Evolutionary conservation across 2,888 invertebrate species (phyloP), one percentile per base, ranked within the genome.

Genomic region (Cephus pulcher): DNA sequence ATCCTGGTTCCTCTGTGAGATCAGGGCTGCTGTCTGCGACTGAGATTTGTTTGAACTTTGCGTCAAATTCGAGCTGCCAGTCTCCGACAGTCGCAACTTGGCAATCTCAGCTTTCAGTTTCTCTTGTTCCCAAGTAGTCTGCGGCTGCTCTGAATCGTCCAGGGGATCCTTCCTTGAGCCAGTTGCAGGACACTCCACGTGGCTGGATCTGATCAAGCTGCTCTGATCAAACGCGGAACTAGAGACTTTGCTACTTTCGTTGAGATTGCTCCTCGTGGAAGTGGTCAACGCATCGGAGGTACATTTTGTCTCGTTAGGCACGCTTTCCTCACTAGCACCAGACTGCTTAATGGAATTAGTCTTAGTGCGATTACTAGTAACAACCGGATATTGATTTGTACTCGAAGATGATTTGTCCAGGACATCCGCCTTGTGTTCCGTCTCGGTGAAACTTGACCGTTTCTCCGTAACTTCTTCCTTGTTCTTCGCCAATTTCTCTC

Each of bases 101-200:
- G 90, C 90, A 4, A 90, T 81, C 82, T 90, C 90, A 68, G 90
- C 90, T 79, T 90, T 90, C 23, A 89, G 87, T 80, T 90, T 91
- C 75, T 91, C 90, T 73, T 90, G 88, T 80, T 90, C 90, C 90
- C 90, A 91, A 2, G 90, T 91, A 2, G 90, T 91, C 73, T 90
- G 82, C 69, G 74, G 76, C 75, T 85, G 82, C 30, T 83, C 84
- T 11, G 78, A 56, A 70, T 82, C 82, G n/a, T 83, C 78, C 71
- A 79, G 73, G 23, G 2, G 23, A 32, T 71, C 32, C 33, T 71
- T 71, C 23, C 34, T 34, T 71, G 33, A 12, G 2, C n/a, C 23
- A 34, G 32, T 34, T 32, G 32, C 15, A 34, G 71, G 9, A 71
- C 68, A 34, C n/a, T 78, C 76, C 35, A 76, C 11, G 56, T 56